Conservation (phyloP, 2,888 invertebrate genomes). For the Temnothorax rugatulus region DNA sequence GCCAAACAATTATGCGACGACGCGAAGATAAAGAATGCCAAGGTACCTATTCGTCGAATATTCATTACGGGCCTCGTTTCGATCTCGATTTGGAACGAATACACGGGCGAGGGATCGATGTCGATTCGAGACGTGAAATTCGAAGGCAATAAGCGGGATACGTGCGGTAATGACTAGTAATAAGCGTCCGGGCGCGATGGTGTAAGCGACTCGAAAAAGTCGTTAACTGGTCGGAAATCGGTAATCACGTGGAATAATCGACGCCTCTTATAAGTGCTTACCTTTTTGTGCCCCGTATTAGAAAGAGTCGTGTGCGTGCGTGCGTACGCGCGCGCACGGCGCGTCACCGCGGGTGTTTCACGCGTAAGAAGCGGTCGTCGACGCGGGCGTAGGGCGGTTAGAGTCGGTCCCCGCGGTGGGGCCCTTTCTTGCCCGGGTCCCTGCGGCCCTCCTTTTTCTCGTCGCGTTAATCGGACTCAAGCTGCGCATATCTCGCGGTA, state of each 20-base stretch:
- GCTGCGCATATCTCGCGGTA: conserved; percentile 78
- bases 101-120: conserved; percentile 73
- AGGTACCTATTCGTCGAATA: conserved; percentile 11
- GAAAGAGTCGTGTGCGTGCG: conserved; percentile 51
- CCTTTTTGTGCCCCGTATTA: conserved; percentile 73
- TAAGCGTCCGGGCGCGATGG: conserved; percentile 62
- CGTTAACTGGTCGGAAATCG: conserved; percentile 83
- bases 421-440: conserved; percentile 47
- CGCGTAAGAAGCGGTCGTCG: conserved; percentile 63
- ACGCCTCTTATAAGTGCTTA: conserved; percentile 80
- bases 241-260: conserved; percentile 83
- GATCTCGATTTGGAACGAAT: conserved; percentile 53
- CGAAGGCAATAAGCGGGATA: conserved; percentile 71
- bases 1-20: conserved; percentile 26
- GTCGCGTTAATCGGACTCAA: conserved; percentile 77
- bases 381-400: conserved; percentile 63
- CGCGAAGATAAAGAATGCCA: neutral
- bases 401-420: conserved; percentile 46
- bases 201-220: conserved; percentile 83
- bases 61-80: conserved; percentile 54
- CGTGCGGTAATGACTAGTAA: conserved; percentile 73
- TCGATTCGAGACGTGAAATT: conserved; percentile 78
- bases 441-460: conserved; percentile 43
- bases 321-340: conserved; percentile 15
- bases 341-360: conserved; percentile 55